Conservation (phyloP, 2,888 invertebrate species). For the Pseudococcus jackbeardsleyi region DNA sequence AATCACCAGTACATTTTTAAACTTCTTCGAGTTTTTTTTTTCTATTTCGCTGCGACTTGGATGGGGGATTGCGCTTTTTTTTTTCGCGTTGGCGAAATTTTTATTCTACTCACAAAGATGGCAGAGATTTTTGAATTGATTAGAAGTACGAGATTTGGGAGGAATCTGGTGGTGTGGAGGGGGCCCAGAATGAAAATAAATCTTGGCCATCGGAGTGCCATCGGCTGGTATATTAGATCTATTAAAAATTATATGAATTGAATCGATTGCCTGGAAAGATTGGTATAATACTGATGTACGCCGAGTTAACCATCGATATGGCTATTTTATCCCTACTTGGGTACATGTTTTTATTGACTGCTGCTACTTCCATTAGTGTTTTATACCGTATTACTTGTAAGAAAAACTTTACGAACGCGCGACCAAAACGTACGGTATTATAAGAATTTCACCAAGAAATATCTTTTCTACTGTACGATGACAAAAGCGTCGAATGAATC, state of each 20-base stretch:
- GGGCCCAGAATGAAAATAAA: neutral
- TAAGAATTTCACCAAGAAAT: slow-evolving; percentile 39
- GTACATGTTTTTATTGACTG: slow-evolving; percentile 45
- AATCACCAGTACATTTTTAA: slow-evolving; percentile 65
- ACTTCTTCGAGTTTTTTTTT: slow-evolving; percentile 62
- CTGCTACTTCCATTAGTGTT: slow-evolving; percentile 54
- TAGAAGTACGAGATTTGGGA: neutral
- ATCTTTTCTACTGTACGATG: slow-evolving; percentile 22
- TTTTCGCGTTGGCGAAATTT: neutral
- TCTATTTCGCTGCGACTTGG: neutral
- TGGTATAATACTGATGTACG: neutral
- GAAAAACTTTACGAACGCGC: slow-evolving; percentile 5
- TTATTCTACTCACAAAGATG: slow-evolving; percentile 16
- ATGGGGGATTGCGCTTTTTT: neutral
- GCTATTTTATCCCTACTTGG: slow-evolving; percentile 24
- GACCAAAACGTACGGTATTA: neutral
- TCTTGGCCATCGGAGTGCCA: neutral
- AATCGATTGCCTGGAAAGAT: slow-evolving; percentile 30
- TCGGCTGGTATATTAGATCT: neutral
- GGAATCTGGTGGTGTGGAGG: neutral
- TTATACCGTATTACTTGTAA: neutral
- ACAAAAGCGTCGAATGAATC: slow-evolving; percentile 47
- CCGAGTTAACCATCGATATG: slow-evolving; percentile 7
- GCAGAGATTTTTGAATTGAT: slow-evolving; percentile 41
- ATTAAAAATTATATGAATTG: slow-evolving; percentile 40